phyloP scores from a whole-genome alignment of 2,888 invertebrate genomes.

The Microplitis manilae region DNA sequence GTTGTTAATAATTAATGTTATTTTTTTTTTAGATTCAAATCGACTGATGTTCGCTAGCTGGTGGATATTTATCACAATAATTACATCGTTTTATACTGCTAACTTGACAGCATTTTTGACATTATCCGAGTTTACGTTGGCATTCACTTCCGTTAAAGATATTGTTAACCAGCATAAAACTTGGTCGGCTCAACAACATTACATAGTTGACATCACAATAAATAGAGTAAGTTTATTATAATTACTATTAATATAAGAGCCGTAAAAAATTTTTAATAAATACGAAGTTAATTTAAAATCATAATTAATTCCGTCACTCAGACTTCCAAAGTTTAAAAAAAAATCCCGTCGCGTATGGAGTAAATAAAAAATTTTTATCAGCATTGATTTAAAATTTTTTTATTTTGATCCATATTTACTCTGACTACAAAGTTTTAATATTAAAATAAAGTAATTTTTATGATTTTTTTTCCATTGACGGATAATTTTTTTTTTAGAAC shows the following conservation, averaged over 20 bases:
- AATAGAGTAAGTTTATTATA: constrained; percentile 38
- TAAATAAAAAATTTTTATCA: not conserved
- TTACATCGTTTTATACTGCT: constrained; percentile 92
- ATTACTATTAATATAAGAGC: not conserved
- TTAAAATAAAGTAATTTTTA: no score
- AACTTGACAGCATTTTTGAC: constrained; percentile 92
- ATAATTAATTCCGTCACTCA: not conserved
- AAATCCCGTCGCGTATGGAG: no score
- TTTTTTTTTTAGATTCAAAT: constrained; percentile 78
- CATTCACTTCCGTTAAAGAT: constrained; percentile 81
- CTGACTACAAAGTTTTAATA: no score
- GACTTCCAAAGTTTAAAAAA: no score
- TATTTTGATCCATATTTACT: no score
- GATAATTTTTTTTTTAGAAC: not conserved
- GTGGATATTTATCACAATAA: constrained; percentile 92
- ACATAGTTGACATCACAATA: constrained; percentile 77
- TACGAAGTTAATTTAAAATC: not conserved
- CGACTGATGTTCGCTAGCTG: constrained; percentile 89
- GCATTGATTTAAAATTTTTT: no score
- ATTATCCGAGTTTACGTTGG: constrained; percentile 86
- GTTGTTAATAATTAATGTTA: no score
- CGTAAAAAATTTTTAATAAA: no score
- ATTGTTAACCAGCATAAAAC: constrained; percentile 78
- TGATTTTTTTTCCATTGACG: no score
- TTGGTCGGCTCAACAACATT: constrained; percentile 82